Conservation (phyloP, 2,888 invertebrate genomes). For the Yponomeuta sedellus region DNA sequence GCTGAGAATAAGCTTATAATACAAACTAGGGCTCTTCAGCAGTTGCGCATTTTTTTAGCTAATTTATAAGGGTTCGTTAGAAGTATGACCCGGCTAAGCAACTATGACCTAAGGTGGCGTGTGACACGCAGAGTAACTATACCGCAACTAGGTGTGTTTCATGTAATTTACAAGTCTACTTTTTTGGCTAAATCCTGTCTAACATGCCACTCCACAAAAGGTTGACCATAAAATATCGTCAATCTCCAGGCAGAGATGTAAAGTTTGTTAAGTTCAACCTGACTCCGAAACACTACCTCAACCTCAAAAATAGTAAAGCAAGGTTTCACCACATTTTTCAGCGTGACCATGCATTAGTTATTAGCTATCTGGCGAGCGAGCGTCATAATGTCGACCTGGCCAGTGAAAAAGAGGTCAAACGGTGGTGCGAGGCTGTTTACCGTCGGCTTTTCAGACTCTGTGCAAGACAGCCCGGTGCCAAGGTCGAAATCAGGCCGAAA, state of each 20-base stretch:
- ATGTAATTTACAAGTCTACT: background rate
- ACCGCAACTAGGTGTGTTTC: background rate
- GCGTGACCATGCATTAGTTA: slow-evolving; percentile 8
- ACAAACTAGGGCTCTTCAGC: too few species aligned
- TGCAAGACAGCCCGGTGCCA: slow-evolving; percentile 8
- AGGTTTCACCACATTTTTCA: slow-evolving; percentile 10
- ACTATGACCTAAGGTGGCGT: slow-evolving; percentile 5
- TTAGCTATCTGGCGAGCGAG: background rate
- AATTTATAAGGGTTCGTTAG: background rate
- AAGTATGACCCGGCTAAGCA: background rate
- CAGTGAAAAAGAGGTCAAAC: background rate
- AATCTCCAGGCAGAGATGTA: background rate
- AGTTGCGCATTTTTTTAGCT: too few species aligned
- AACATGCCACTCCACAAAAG: background rate
- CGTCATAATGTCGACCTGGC: background rate
- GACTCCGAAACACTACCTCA: background rate
- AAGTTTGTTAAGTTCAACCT: background rate
- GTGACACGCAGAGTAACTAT: slow-evolving; percentile 7
- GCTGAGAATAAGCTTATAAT: too few species aligned
- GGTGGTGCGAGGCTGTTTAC: background rate
- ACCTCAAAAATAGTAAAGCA: background rate
- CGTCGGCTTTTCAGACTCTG: slow-evolving; percentile 1
- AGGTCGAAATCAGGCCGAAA: slow-evolving; percentile 18
- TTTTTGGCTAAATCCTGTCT: too few species aligned
- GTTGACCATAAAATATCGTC: background rate